These are phyloP conservation scores for Clusia tigrina DNA, from an alignment of 2,888 invertebrate species.

Conservation along the genomic window DNA sequence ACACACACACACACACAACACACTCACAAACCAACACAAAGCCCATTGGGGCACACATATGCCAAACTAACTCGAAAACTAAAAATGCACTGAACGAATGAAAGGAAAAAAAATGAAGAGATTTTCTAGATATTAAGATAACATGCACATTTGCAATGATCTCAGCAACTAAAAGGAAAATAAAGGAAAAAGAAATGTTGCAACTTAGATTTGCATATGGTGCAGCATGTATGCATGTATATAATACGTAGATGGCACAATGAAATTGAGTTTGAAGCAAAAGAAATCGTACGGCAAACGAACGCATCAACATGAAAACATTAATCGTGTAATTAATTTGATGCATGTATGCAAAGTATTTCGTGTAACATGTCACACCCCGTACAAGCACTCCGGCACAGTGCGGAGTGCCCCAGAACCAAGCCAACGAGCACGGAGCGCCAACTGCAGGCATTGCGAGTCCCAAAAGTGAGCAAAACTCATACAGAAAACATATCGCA, in stretches of 20 bases:
- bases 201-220: background rate
- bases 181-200: background rate
- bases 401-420: too few species aligned
- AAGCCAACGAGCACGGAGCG: background rate
- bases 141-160: background rate
- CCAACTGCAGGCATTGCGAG: background rate
- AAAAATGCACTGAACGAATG: background rate
- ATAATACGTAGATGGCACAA: background rate
- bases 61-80: background rate
- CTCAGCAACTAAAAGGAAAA: background rate
- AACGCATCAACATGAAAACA: constrained; percentile 48
- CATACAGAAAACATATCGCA: too few species aligned
- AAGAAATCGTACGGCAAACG: background rate
- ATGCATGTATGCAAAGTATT: constrained; percentile 64
- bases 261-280: constrained; percentile 7
- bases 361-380: constrained; percentile 55
- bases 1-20: background rate
- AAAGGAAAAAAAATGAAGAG: background rate
- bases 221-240: background rate
- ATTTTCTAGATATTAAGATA: constrained; percentile 8
- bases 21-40: too few species aligned
- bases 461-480: background rate
- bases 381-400: too few species aligned
- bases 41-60: too few species aligned
- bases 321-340: constrained; percentile 66